These are phyloP conservation scores for Lasioglossum figueresi DNA, from an alignment of 2,888 invertebrate species.

Conservation along the genomic window DNA sequence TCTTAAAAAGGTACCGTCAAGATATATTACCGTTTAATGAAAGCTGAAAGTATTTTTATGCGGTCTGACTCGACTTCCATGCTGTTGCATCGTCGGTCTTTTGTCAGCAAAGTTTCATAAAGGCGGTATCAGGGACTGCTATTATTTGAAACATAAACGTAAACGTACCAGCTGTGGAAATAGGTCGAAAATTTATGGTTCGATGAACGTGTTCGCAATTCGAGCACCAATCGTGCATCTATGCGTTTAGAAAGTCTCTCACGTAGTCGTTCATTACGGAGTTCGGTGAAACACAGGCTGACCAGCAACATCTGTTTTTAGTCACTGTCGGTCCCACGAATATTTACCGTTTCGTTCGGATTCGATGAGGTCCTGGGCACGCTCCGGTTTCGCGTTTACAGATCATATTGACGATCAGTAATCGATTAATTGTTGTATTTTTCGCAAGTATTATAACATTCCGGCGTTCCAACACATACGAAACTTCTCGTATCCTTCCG, in stretches of 20 bases:
- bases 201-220: slow-evolving; percentile 40
- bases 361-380: slow-evolving; percentile 2
- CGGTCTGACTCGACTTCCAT: background rate
- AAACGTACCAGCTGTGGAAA: background rate
- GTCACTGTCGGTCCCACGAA: slow-evolving; percentile 22
- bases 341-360: slow-evolving; percentile 44
- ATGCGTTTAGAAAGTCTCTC: slow-evolving; percentile 39
- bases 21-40: background rate
- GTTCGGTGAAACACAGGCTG: slow-evolving; percentile 37
- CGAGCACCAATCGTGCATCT: slow-evolving; percentile 47
- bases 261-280: slow-evolving; percentile 37
- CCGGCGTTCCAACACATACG: background rate
- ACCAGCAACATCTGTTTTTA: slow-evolving; percentile 51
- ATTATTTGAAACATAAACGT: slow-evolving; percentile 8
- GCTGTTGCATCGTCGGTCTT: background rate
- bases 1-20: background rate
- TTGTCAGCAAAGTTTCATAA: background rate
- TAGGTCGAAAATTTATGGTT: slow-evolving; percentile 5
- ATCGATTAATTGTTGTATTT: slow-evolving; percentile 21
- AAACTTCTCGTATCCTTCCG: background rate
- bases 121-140: background rate
- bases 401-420: slow-evolving; percentile 19
- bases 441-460: background rate
- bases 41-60: background rate
- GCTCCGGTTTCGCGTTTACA: background rate